These are phyloP conservation scores for Temnothorax rugatulus DNA, from an alignment of 2,888 invertebrate genomes.

Conservation along the genomic window DNA sequence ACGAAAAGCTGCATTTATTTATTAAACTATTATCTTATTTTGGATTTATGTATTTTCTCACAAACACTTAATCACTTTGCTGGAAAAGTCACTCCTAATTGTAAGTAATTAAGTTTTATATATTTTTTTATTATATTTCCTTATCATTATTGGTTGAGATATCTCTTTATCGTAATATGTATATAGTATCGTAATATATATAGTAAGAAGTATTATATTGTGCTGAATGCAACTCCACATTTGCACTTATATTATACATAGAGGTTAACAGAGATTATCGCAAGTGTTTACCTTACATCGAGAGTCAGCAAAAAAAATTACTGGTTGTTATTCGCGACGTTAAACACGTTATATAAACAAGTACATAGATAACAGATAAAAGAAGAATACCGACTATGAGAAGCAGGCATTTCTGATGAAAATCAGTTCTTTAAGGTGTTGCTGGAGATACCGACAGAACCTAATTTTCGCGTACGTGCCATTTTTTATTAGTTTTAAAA, in stretches of 20 bases:
- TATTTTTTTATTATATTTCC: too few species aligned
- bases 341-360: not conserved
- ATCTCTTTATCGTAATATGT: not conserved
- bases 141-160: not conserved
- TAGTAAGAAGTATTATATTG: not conserved
- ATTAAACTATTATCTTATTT: not conserved
- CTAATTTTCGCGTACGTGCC: too few species aligned
- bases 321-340: not conserved
- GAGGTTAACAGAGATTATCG: not conserved
- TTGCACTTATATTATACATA: not conserved
- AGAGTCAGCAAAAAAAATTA: not conserved
- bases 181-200: not conserved
- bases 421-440: not conserved
- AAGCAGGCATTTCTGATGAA: not conserved
- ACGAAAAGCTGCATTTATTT: not conserved
- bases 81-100: not conserved
- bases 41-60: not conserved
- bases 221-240: not conserved
- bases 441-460: too few species aligned
- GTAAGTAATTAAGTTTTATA: slow-evolving; percentile 4
- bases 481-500: too few species aligned
- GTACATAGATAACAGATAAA: not conserved
- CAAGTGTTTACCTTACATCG: not conserved
- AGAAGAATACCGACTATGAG: not conserved
- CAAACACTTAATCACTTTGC: not conserved